Evolutionary conservation across 2,113 vertebrate genomes (phyloP), one percentile per base, ranked within the genome.

Genomic region (Oncorhynchus tshawytscha): DNA sequence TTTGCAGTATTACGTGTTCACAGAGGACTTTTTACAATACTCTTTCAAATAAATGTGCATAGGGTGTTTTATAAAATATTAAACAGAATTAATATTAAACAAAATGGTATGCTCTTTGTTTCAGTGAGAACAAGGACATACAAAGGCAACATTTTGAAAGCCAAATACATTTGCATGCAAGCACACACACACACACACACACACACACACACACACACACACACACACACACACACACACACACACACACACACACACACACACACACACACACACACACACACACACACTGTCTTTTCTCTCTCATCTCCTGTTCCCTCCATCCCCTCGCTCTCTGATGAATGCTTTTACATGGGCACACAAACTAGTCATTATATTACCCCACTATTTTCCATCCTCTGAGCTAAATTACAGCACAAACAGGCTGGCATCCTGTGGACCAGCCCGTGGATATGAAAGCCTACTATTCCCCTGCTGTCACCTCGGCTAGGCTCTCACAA

Each of bases 311-410:
- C 79, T 77, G 80, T 85, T 89, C 75, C 85, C 87, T 89, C 82
- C 22, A 84, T 81, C 76, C 59, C 81, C 78, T 72, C 82, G 69
- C 83, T 90, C 78, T 81, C 82, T 88, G 88, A 89, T 89, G 84
- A 88, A 85, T 86, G 85, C 85, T 91, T 74, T 91, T 89, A 90
- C 82, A 90, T 82, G 84, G 77, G 82, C 79, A 86, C 85, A 89
- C 87, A 91, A 91, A 92, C 90, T 91, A 82, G 83, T 88, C 86
- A 91, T 93, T 91, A 92, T 90, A 89, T 82, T 83, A 89, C 88
- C 80, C 87, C 78, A 74, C 86, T 86, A 88, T 91, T 87, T 92
- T 85, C 91, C 80, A 81, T 91, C 88, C 89, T 87, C 81, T 78
- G 82, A 89, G 88, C 86, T 90, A 90, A 90, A 93, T 91, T 87